These are phyloP conservation scores for Amazona vittata DNA, from an alignment of 2,113 vertebrate species.

Conservation along the genomic window DNA sequence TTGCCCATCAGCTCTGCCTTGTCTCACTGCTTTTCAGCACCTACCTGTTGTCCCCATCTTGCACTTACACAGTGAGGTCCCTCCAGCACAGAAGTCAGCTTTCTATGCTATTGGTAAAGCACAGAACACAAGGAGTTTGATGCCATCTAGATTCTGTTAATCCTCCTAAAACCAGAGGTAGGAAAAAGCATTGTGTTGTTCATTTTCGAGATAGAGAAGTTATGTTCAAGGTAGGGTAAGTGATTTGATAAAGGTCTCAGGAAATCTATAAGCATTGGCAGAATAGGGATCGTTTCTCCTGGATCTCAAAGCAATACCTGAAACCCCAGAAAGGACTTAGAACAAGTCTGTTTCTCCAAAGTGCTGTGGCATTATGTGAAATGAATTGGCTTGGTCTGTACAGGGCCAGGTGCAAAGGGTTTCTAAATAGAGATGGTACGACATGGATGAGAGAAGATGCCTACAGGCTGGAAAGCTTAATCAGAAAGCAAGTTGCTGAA, in stretches of 20 bases:
- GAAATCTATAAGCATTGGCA: neutral
- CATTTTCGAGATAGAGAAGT: neutral
- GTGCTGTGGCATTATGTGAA: neutral
- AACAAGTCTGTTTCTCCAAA: neutral
- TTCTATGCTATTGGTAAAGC: neutral
- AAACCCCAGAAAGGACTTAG: neutral
- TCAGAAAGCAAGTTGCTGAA: neutral
- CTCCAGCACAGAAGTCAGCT: neutral
- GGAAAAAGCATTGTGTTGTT: neutral
- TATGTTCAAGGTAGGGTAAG: neutral
- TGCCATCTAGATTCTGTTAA: neutral
- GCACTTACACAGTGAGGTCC: neutral
- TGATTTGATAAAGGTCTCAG: neutral
- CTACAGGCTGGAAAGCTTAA: slow-evolving; percentile 17
- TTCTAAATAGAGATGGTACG: slow-evolving; percentile 35
- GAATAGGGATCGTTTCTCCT: neutral
- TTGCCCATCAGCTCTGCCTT: neutral
- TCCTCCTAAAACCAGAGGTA: neutral
- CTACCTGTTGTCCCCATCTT: neutral
- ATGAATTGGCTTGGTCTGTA: slow-evolving; percentile 28
- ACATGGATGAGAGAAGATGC: slow-evolving; percentile 36
- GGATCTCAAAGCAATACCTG: neutral
- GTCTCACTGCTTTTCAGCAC: neutral
- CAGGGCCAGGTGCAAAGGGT: neutral
- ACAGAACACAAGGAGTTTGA: neutral